Evolutionary conservation across 2,888 invertebrate species (phyloP).

Genomic region (Mythimna lalbum): DNA sequence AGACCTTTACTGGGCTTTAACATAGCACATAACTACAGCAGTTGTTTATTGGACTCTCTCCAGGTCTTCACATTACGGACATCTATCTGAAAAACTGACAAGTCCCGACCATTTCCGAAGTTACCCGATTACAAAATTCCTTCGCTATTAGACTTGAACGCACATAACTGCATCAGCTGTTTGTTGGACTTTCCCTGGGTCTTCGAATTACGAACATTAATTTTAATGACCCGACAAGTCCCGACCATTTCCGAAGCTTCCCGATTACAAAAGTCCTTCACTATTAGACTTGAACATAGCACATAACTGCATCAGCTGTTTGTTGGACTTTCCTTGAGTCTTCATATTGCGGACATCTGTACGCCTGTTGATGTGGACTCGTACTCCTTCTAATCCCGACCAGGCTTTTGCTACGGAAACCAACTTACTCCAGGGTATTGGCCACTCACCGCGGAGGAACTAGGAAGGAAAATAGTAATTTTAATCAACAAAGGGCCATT

Average conservation of each 20-base stretch:
- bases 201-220: constrained; percentile 71
- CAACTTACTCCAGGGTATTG: constrained; percentile 82
- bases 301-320: constrained; percentile 74
- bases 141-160: constrained; percentile 73
- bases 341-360: constrained; percentile 72
- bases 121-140: constrained; percentile 63
- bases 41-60: constrained; percentile 72
- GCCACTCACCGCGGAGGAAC: constrained; percentile 84
- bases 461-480: constrained; percentile 44
- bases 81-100: neutral
- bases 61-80: constrained; percentile 47
- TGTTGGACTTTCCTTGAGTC: constrained; percentile 69
- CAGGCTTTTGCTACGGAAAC: constrained; percentile 74
- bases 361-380: constrained; percentile 78
- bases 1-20: constrained; percentile 74
- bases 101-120: constrained; percentile 10
- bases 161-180: constrained; percentile 74
- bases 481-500: neutral
- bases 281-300: constrained; percentile 74
- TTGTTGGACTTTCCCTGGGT: constrained; percentile 70
- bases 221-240: neutral
- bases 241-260: constrained; percentile 13
- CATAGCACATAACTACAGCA: constrained; percentile 74
- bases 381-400: constrained; percentile 80
- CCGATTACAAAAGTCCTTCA: constrained; percentile 68